Evolutionary conservation across 2,113 vertebrate species (phyloP).

Genomic region (Tauraco erythrolophus): DNA sequence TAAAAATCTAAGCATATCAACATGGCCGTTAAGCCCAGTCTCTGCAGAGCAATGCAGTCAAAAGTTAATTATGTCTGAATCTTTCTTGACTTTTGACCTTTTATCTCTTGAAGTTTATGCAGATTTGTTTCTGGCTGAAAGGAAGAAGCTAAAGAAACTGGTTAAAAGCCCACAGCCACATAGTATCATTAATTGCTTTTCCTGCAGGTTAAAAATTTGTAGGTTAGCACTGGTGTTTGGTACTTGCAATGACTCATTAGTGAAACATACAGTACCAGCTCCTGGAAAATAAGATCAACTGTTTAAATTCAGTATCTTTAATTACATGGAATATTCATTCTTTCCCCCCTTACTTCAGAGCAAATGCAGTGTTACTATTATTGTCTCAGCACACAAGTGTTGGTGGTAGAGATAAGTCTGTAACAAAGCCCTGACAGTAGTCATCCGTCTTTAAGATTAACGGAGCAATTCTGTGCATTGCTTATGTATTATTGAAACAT

Average conservation of each 20-base stretch:
- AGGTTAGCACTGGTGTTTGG: not conserved
- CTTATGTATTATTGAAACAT: slow-evolving; percentile 23
- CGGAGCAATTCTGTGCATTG: not conserved
- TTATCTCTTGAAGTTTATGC: not conserved
- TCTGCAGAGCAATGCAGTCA: not conserved
- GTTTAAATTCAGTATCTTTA: not conserved
- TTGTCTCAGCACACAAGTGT: not conserved
- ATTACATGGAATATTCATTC: not conserved
- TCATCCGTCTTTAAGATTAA: slow-evolving; percentile 43
- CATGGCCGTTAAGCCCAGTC: not conserved
- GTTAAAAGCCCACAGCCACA: not conserved
- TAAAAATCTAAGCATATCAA: not conserved
- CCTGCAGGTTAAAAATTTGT: not conserved
- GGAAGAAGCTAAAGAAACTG: not conserved
- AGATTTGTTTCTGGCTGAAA: not conserved
- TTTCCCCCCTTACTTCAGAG: not conserved
- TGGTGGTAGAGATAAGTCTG: not conserved
- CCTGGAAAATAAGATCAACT: not conserved
- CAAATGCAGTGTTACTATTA: not conserved
- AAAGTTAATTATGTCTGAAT: not conserved
- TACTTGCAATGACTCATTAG: not conserved
- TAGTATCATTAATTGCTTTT: not conserved
- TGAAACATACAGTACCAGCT: not conserved
- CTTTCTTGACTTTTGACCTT: not conserved
- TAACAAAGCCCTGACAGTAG: slow-evolving; percentile 11